Percentiles rank a stretch among this genome's conserved stretches.
Conservation (phyloP, 1,140 invertebrate genomes). For the Drosophila erecta region DNA sequence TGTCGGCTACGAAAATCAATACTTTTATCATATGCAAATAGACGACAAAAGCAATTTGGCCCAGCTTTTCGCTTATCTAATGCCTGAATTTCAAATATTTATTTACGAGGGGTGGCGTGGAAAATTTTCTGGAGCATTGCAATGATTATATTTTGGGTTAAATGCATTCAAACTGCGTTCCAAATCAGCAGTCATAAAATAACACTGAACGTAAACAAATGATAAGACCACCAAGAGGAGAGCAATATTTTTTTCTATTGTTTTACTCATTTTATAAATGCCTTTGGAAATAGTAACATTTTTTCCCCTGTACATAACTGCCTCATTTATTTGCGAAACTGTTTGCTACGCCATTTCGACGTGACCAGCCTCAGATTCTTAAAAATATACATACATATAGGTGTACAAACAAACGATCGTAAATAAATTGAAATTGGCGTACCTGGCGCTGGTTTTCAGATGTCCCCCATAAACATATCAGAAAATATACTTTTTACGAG, state of each 20-base stretch:
- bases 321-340: conserved; percentile 39
- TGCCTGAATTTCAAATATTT: conserved; percentile 47
- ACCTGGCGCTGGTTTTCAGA: conserved; percentile 26
- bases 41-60: conserved; percentile 41
- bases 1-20: conserved; percentile 65
- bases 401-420: conserved; percentile 22
- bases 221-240: background rate
- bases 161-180: conserved; percentile 27
- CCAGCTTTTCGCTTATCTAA: conserved; percentile 56
- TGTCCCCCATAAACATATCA: conserved; percentile 27
- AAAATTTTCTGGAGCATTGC: conserved; percentile 19
- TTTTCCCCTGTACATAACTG: background rate
- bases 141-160: conserved; percentile 26
- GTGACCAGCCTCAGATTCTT: conserved; percentile 22
- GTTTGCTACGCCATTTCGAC: conserved; percentile 11
- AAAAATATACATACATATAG: background rate
- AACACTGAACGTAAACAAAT: conserved; percentile 1
- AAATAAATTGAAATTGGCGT: conserved; percentile 21
- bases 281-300: background rate
- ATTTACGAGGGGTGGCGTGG: conserved; percentile 22
- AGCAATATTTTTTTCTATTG: background rate
- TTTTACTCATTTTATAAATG: background rate
- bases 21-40: conserved; percentile 77
- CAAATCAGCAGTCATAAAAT: conserved; percentile 22
- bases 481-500: conserved; percentile 27